A percentile compares a stretch with the other conserved stretches of the same genome.
These are phyloP conservation scores for Nesogale talazaci DNA, from an alignment of 2,113 vertebrate genomes.

Conservation along the genomic window DNA sequence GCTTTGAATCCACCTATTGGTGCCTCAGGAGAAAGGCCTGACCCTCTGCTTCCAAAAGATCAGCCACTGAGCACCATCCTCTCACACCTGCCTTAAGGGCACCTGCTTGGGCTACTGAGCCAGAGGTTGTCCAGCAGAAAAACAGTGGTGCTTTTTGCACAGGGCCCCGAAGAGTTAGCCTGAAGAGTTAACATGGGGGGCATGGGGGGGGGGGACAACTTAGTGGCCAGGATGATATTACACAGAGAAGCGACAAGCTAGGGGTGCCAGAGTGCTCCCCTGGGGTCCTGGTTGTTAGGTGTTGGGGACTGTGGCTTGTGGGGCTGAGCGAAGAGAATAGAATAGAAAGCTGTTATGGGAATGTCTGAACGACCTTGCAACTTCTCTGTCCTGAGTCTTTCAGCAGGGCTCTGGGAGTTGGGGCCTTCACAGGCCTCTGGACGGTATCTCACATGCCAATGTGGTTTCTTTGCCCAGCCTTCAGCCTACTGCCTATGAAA, in stretches of 20 bases:
- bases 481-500: background rate
- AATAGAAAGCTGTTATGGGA: background rate
- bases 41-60: background rate
- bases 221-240: background rate
- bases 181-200: too few species aligned
- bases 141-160: constrained; percentile 1
- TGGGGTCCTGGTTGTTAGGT: background rate
- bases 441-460: background rate
- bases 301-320: background rate
- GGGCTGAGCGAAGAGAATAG: background rate
- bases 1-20: background rate
- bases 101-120: background rate
- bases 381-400: background rate
- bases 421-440: background rate
- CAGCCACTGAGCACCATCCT: background rate
- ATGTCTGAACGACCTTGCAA: background rate
- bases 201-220: background rate
- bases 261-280: background rate
- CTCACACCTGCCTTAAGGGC: background rate
- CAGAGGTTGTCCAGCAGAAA: background rate
- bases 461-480: background rate
- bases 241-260: background rate
- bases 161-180: background rate
- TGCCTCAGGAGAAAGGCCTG: background rate
- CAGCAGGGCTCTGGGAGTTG: background rate